These are phyloP conservation scores for Tinea trinotella DNA, from an alignment of 2,888 invertebrate genomes.

Conservation along the genomic window DNA sequence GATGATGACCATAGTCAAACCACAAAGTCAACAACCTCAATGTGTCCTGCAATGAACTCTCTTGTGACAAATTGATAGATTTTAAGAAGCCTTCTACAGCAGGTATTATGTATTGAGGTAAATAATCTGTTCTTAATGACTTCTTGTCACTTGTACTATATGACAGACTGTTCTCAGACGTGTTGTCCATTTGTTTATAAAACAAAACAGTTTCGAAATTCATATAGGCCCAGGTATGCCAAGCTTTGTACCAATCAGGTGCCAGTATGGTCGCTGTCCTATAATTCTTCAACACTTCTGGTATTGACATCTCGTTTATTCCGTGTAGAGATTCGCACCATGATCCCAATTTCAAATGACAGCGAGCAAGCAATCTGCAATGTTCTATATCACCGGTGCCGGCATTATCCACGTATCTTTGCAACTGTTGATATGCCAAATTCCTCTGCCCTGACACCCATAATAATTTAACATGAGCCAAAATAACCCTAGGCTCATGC, in stretches of 20 bases:
- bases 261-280: constrained; percentile 88
- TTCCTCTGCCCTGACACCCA: constrained; percentile 88
- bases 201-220: constrained; percentile 93
- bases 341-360: constrained; percentile 93
- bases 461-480: constrained; percentile 96
- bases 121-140: constrained; percentile 56
- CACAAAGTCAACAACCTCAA: constrained; percentile 93
- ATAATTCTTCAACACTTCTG: constrained; percentile 82
- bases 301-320: constrained; percentile 83
- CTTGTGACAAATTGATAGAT: constrained; percentile 94
- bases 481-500: constrained; percentile 87
- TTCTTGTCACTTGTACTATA: constrained; percentile 60
- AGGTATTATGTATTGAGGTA: constrained; percentile 78
- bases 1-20: constrained; percentile 98
- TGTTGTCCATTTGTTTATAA: constrained; percentile 65
- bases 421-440: constrained; percentile 83
- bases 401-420: constrained; percentile 78
- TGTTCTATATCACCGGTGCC: constrained; percentile 68
- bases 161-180: constrained; percentile 56
- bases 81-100: constrained; percentile 97
- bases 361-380: constrained; percentile 79
- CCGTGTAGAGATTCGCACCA: constrained; percentile 94
- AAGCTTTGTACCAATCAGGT: constrained; percentile 95
- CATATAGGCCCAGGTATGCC: constrained; percentile 99
- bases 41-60: constrained; percentile 96